Base-by-base conservation (phyloP, 2,888 invertebrate species). In the Drosophila fulvimacula region DNA sequence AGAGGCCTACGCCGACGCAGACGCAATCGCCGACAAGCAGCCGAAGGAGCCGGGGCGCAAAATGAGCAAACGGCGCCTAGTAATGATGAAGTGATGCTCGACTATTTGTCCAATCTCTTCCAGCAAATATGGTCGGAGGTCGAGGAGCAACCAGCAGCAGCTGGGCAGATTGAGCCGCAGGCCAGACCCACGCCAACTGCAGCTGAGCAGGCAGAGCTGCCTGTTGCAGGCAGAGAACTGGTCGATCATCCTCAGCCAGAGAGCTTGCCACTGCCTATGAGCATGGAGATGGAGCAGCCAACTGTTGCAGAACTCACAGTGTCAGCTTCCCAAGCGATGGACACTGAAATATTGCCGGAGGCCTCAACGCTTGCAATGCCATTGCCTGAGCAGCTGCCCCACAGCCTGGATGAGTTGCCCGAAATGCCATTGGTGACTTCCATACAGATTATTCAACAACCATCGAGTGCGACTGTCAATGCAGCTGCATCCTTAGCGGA, bases 101-200 rank as follows among this genome's bases (percentile, higher is more conserved):
- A 11, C 6, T 82, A 76, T 59, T 9, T 82, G 38, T 36, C 62
- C 11, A 57, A 71, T 17, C 42, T 82, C 2, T 34, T 73, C 7
- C 60, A 65, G 56, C 6, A 51, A 13, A 46, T 57, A 1, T 56
- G 49, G 41, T 51, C 41, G 7, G 32, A 42, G 11, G 39, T 32
- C 3, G 46, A 48, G 24, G 32, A 17, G 13, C 32, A 11, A 5
- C 19, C 11, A 5, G 17, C 17, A 6, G 11, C 19, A 6, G 6
- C 3, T 9, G 15, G 15, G 10, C 19, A 39, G 6, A 17, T n/a
- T n/a, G 10, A 4, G 34, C n/a, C 6, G 2, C 36, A 30, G 7
- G 5, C 27, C 6, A 27, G 27, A 27, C 6, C 32, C 6, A 6
- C 10, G 10, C 15, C 19, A n/a, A 10, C 30, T 3, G 6, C 2